Percentiles rank a stretch among this genome's conserved stretches.
Conservation (phyloP, 1,140 invertebrate genomes). For the Ruditapes philippinarum region DNA sequence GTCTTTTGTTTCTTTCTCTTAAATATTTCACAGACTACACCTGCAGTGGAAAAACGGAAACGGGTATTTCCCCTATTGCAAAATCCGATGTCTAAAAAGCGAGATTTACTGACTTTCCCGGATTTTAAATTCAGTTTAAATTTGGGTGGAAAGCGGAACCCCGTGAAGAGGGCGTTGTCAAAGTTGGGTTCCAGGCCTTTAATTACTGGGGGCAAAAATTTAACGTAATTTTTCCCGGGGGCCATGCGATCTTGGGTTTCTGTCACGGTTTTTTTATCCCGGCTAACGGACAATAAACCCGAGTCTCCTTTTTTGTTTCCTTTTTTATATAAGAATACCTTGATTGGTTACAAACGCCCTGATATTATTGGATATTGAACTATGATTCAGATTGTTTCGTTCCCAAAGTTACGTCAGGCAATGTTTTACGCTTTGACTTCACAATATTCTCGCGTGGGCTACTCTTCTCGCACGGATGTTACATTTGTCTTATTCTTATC, state of each 20-base stretch:
- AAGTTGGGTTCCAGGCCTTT: slow-evolving; percentile 37
- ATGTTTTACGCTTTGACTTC: too few species aligned
- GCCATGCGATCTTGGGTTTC: slow-evolving; percentile 46
- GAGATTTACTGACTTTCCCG: slow-evolving; percentile 29
- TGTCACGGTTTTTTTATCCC: slow-evolving; percentile 53
- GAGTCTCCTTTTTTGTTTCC: too few species aligned
- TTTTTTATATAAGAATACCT: too few species aligned
- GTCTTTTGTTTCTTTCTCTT: slow-evolving; percentile 54
- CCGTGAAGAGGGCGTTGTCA: slow-evolving; percentile 49
- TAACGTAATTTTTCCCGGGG: slow-evolving; percentile 55
- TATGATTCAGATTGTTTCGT: too few species aligned
- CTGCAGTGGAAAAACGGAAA: slow-evolving; percentile 45
- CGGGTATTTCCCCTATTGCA: slow-evolving; percentile 15
- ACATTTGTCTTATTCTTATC: too few species aligned
- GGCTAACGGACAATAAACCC: slow-evolving; percentile 20
- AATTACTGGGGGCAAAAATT: slow-evolving; percentile 49
- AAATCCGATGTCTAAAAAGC: neutral
- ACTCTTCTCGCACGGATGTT: too few species aligned
- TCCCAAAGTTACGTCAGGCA: too few species aligned
- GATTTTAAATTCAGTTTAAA: slow-evolving; percentile 37
- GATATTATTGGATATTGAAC: too few species aligned
- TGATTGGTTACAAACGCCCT: too few species aligned
- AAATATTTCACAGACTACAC: slow-evolving; percentile 54
- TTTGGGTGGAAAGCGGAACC: slow-evolving; percentile 44
- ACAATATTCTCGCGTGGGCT: too few species aligned